Evolutionary conservation across 2,797 vertebrate genomes (phyloP).

Genomic region (Coendou prehensilis): DNA sequence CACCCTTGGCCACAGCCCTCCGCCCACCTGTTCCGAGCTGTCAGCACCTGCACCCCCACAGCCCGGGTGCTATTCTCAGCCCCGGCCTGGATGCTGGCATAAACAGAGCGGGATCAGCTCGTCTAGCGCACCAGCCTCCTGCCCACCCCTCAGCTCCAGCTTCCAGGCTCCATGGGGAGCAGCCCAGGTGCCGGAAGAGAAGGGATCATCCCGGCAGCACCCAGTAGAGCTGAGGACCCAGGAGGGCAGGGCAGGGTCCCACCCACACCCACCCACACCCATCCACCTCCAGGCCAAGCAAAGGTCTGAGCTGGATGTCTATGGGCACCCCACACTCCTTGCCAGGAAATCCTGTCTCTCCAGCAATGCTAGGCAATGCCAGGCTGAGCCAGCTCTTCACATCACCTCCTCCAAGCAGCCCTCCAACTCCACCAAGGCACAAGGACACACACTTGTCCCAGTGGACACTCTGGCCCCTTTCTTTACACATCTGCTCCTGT

Average conservation of each 20-base stretch:
- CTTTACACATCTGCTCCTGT: neutral
- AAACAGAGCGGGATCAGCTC: neutral
- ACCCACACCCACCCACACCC: fast-evolving
- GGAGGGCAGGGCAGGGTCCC: neutral
- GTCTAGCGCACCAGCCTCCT: neutral
- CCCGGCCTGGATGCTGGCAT: neutral
- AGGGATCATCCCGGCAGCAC: neutral
- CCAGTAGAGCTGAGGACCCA: neutral
- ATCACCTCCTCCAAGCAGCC: constrained; percentile 40
- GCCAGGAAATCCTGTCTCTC: neutral
- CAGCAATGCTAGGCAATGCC: neutral
- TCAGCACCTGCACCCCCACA: constrained; percentile 64
- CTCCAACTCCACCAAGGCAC: neutral
- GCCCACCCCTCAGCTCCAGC: constrained; percentile 61
- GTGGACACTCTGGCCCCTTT: neutral
- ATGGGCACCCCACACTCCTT: neutral
- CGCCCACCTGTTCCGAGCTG: constrained; percentile 56
- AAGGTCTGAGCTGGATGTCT: neutral
- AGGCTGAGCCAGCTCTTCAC: no score
- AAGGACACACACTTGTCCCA: neutral
- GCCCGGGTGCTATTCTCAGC: constrained; percentile 77
- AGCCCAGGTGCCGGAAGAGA: neutral
- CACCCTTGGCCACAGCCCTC: neutral
- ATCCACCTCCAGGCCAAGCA: neutral
- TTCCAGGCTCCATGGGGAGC: neutral